A percentile compares a stretch with the other conserved stretches of the same genome.
Conservation (phyloP, 2,888 invertebrate species). For the Pyrochroa serraticornis region DNA sequence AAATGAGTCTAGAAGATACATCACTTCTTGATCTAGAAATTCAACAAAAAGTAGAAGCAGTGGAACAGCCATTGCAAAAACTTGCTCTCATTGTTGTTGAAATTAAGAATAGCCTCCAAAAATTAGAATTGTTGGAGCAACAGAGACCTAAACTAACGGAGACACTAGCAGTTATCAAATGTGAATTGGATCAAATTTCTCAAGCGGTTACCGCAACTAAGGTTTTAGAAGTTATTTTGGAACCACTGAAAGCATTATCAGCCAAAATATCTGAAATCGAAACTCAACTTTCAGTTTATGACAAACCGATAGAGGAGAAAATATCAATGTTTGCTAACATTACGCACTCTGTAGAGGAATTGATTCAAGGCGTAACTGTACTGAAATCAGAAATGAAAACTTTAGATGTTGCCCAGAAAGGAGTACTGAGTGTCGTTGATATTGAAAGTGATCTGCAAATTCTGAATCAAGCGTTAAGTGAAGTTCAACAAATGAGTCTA, state of each 20-base stretch:
- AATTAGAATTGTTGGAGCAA: background rate
- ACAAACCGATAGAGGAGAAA: constrained; percentile 5
- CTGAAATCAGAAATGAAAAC: constrained; percentile 25
- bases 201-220: background rate
- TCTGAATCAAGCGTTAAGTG: constrained; percentile 11
- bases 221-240: background rate
- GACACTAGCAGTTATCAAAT: background rate
- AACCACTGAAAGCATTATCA: background rate
- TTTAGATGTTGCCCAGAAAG: constrained; percentile 23
- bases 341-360: constrained; percentile 21
- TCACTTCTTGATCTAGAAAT: background rate
- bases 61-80: background rate
- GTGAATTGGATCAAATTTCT: background rate
- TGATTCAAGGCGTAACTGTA: constrained; percentile 22
- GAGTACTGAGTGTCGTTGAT: constrained; percentile 30
- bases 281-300: no score
- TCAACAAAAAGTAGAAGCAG: background rate
- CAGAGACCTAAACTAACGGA: background rate
- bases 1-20: background rate
- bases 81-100: background rate
- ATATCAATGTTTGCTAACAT: constrained; percentile 8
- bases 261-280: background rate
- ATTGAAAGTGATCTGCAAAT: constrained; percentile 22
- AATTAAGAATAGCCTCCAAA: background rate
- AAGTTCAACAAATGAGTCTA: no score